A percentile compares a stretch with the other conserved stretches of the same genome.
phyloP scores from a whole-genome alignment of 2,888 invertebrate genomes.

The Toxonevra muliebris region DNA sequence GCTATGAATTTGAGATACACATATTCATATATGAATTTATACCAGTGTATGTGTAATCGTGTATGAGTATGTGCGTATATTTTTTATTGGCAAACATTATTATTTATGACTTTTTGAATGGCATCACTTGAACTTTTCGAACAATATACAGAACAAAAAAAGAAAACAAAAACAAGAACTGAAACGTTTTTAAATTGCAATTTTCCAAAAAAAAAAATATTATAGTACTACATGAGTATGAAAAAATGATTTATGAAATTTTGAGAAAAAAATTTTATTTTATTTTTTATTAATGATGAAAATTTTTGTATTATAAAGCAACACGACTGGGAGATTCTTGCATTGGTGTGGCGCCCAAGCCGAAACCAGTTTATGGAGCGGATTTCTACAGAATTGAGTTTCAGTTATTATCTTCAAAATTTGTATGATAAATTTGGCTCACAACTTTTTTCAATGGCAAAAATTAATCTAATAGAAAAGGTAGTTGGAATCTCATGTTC shows the following conservation, averaged over 20 bases:
- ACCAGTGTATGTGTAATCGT: slow-evolving; percentile 38
- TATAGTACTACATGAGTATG: slow-evolving; percentile 41
- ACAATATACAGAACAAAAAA: slow-evolving; percentile 45
- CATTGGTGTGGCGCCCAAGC: no score
- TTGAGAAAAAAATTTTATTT: not conserved
- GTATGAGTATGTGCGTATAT: slow-evolving; percentile 55
- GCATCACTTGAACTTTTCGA: slow-evolving; percentile 58
- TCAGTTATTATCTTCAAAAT: no score
- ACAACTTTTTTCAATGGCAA: no score
- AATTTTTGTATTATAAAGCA: no score
- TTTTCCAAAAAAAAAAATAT: slow-evolving; percentile 48
- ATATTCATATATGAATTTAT: not conserved
- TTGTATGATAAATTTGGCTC: no score
- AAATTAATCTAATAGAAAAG: no score
- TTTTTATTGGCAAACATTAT: slow-evolving; percentile 63
- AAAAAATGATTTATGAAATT: slow-evolving; percentile 40
- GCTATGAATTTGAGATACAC: not conserved
- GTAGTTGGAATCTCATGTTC: no score
- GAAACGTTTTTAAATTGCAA: slow-evolving; percentile 45
- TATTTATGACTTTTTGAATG: slow-evolving; percentile 60
- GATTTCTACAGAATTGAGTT: no score
- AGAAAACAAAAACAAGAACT: slow-evolving; percentile 34
- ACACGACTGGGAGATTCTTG: no score
- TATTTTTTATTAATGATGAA: no score
- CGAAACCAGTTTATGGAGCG: no score